Evolutionary conservation across 2,113 vertebrate species (phyloP).

Genomic region (Mormyrus iriodes): DNA sequence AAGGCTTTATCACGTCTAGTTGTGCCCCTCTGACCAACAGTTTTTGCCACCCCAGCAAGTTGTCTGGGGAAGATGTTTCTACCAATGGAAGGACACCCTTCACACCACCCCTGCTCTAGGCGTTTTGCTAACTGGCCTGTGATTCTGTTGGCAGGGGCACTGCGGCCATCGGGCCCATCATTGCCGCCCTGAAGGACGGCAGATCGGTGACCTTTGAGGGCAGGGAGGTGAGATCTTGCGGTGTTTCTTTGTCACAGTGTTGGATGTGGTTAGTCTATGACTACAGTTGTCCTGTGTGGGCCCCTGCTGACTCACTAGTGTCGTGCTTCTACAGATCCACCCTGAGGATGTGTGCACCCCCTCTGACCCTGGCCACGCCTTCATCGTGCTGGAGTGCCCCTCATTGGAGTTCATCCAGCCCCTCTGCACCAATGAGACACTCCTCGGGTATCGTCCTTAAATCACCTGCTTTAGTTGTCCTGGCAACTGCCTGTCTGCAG

Average conservation of each 20-base stretch:
- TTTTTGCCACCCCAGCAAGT: neutral
- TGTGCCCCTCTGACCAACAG: neutral
- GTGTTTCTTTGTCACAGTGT: neutral
- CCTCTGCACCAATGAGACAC: conserved; percentile 56
- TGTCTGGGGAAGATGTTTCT: neutral
- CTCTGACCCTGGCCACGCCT: conserved; percentile 70
- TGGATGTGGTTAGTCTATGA: neutral
- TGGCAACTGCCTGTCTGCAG: neutral
- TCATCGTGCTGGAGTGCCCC: conserved; percentile 84
- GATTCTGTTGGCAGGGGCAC: conserved; percentile 67
- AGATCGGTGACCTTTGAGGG: conserved; percentile 70
- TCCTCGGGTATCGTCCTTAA: conserved; percentile 50
- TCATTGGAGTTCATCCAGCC: conserved; percentile 74
- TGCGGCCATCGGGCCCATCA: conserved; percentile 79
- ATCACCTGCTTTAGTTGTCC: neutral
- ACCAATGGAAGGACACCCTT: neutral
- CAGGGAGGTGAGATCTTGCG: conserved; percentile 66
- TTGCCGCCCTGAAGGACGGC: conserved; percentile 74
- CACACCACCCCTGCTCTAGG: neutral
- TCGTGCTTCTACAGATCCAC: conserved; percentile 62
- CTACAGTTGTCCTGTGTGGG: neutral
- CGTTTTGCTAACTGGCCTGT: neutral
- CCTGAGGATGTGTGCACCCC: conserved; percentile 86
- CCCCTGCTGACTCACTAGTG: too few species aligned
- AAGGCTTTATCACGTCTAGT: neutral